Conservation (phyloP, 2,888 invertebrate species). For the Nowickia ferox region DNA sequence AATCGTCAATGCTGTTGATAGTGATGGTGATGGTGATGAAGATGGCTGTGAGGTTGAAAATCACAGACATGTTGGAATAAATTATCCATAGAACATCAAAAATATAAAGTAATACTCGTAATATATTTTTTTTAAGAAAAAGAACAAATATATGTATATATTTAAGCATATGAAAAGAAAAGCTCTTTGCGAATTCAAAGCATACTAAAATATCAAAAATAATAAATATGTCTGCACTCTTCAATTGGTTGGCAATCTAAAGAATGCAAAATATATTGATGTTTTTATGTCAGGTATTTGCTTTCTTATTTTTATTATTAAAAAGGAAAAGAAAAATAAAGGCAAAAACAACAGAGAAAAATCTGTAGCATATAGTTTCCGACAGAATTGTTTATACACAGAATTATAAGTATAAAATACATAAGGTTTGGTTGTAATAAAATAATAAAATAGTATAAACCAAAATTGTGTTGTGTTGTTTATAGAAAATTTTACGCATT, state of each 20-base stretch:
- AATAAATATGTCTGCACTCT: constrained; percentile 27
- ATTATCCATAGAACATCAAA: constrained; percentile 14
- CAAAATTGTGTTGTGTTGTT: constrained; percentile 34
- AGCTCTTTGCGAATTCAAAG: constrained; percentile 21
- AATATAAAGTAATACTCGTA: constrained; percentile 24
- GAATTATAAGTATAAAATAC: neutral
- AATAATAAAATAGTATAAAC: neutral
- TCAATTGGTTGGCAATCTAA: constrained; percentile 35
- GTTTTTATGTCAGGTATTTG: constrained; percentile 59
- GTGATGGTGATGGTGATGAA: constrained; percentile 8
- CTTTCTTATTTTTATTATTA: neutral
- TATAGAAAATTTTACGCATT: constrained; percentile 60
- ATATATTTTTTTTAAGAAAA: constrained; percentile 17
- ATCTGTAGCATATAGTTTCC: neutral
- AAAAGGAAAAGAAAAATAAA: neutral
- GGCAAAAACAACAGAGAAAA: constrained; percentile 6
- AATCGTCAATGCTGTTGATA: constrained; percentile 33
- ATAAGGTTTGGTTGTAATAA: constrained; percentile 11
- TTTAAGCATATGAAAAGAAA: constrained; percentile 15
- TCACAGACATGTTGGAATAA: constrained; percentile 55
- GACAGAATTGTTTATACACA: neutral
- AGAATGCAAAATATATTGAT: constrained; percentile 64
- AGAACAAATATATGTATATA: neutral
- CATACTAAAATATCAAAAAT: neutral
- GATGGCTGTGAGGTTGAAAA: constrained; percentile 41